Percentiles rank a stretch among this genome's conserved stretches.
Conservation (phyloP, 2,888 invertebrate genomes). For the Congeria kusceri region DNA sequence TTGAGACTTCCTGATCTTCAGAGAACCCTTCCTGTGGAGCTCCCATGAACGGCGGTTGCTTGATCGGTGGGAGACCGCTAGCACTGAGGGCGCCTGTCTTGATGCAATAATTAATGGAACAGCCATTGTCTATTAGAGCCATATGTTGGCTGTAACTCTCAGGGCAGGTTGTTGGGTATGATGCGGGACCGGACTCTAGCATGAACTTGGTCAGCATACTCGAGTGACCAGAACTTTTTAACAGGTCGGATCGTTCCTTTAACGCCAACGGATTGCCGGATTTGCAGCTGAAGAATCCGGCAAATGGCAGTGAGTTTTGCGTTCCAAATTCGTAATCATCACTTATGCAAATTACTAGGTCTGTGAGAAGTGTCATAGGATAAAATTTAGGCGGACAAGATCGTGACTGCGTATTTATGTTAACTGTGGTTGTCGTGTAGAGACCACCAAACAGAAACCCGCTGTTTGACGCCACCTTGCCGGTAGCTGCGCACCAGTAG, state of each 20-base stretch:
- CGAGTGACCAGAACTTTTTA: conserved; percentile 10
- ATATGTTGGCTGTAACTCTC: conserved; percentile 77
- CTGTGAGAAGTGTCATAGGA: conserved; percentile 62
- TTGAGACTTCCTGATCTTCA: neutral
- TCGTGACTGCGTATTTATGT: conserved; percentile 68
- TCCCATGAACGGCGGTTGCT: conserved; percentile 76
- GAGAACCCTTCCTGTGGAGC: conserved; percentile 38
- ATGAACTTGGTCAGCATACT: conserved; percentile 53
- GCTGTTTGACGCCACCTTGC: conserved; percentile 47
- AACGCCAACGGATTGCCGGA: conserved; percentile 72
- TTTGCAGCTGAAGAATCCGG: conserved; percentile 77
- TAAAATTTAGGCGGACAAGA: conserved; percentile 74
- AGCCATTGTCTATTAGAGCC: conserved; percentile 72
- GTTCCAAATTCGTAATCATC: conserved; percentile 75
- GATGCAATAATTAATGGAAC: conserved; percentile 77
- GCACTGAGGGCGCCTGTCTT: conserved; percentile 69
- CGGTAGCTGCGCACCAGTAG: conserved; percentile 77
- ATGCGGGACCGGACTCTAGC: conserved; percentile 32
- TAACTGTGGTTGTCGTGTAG: conserved; percentile 64
- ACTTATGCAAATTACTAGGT: conserved; percentile 75
- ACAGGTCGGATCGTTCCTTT: conserved; percentile 11
- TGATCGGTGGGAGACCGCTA: conserved; percentile 67
- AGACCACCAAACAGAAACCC: conserved; percentile 79
- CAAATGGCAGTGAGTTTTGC: conserved; percentile 72
- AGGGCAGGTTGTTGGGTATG: conserved; percentile 75